Conservation (phyloP, 2,888 invertebrate species). For the Hyalella azteca region DNA sequence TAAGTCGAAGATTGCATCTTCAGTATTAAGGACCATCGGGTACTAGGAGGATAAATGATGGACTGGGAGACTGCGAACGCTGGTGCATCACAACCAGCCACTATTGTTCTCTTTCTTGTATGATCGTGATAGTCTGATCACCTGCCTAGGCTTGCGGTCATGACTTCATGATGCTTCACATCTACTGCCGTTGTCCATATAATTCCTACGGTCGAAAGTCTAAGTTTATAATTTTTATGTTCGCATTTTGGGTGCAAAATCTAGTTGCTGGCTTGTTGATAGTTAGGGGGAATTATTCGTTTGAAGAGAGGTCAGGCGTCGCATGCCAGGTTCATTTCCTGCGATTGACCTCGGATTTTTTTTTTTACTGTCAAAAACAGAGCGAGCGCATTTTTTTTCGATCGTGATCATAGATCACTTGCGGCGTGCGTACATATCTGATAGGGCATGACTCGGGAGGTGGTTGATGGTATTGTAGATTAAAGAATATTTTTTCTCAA, state of each 20-base stretch:
- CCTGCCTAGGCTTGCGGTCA: not conserved
- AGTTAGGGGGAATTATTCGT: not conserved
- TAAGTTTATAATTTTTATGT: not conserved
- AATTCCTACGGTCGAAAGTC: not conserved
- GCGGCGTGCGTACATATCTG: not conserved
- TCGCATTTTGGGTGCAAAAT: too few species aligned
- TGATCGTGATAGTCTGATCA: not conserved
- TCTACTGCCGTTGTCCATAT: not conserved
- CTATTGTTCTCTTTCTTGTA: not conserved
- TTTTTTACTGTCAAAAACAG: not conserved
- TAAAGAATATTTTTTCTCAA: too few species aligned
- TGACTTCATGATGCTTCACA: not conserved
- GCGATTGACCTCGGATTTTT: not conserved
- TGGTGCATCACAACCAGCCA: not conserved
- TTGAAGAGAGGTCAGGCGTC: not conserved
- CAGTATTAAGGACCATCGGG: too few species aligned
- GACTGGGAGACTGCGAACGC: not conserved
- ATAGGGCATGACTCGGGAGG: too few species aligned
- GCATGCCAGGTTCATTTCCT: not conserved
- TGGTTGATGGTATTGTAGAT: too few species aligned
- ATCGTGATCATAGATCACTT: not conserved
- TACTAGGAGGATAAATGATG: too few species aligned
- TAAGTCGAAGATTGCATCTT: too few species aligned
- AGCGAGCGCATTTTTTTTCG: constrained; percentile 6
- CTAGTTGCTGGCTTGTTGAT: not conserved